phyloP scores from a whole-genome alignment of 2,888 invertebrate species.

The Eupeodes luniger region DNA sequence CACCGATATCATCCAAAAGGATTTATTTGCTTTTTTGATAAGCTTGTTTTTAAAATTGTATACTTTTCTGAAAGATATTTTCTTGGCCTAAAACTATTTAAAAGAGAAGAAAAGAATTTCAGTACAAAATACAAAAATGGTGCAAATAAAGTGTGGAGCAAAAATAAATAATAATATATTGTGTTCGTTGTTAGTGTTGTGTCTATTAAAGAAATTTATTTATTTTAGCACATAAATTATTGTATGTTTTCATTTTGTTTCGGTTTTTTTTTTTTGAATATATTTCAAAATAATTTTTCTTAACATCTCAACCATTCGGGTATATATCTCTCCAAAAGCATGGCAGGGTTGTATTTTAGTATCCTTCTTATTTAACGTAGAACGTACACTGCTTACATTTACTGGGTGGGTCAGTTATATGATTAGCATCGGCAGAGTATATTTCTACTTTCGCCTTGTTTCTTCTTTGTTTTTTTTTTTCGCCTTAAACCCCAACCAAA shows the following conservation, averaged over 20 bases:
- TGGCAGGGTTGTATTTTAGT: constrained; percentile 61
- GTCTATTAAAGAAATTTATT: constrained; percentile 37
- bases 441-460: constrained; percentile 32
- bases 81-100: too few species aligned
- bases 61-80: too few species aligned
- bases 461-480: not conserved
- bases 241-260: constrained; percentile 14
- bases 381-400: constrained; percentile 51
- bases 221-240: constrained; percentile 45
- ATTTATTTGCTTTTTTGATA: too few species aligned
- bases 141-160: constrained; percentile 7
- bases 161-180: constrained; percentile 22
- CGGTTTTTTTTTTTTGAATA: constrained; percentile 6
- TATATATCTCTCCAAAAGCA: constrained; percentile 54
- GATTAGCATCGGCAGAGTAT: constrained; percentile 39
- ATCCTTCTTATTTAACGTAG: constrained; percentile 46
- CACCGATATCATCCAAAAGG: too few species aligned
- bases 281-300: constrained; percentile 25
- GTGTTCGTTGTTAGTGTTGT: constrained; percentile 58
- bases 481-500: constrained; percentile 62
- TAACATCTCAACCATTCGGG: constrained; percentile 37
- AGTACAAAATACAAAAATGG: not conserved
- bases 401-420: constrained; percentile 51
- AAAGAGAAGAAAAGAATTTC: too few species aligned
- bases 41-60: too few species aligned